phyloP scores from a whole-genome alignment of 2,888 invertebrate genomes.

The Pollenia angustigena region DNA sequence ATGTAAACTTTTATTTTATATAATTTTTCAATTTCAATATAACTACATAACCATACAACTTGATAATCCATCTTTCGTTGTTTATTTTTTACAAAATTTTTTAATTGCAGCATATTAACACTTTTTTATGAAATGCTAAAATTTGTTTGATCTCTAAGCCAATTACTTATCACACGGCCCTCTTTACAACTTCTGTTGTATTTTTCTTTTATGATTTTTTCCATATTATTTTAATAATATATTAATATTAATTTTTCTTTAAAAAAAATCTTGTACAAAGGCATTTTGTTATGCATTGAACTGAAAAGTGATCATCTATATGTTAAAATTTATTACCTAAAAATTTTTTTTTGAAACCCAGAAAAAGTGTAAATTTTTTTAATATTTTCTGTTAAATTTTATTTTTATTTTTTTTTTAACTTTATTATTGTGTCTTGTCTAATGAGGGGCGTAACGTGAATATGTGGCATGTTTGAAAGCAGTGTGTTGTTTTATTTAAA shows the following conservation, averaged over 20 bases:
- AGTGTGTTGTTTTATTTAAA: conserved; percentile 57
- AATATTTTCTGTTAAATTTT: conserved; percentile 15
- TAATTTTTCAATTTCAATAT: no score
- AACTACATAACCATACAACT: no score
- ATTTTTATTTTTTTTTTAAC: conserved; percentile 19
- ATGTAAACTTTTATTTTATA: no score
- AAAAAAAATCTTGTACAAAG: conserved; percentile 65
- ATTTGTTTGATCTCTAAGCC: not conserved
- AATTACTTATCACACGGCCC: conserved; percentile 19
- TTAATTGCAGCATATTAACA: not conserved
- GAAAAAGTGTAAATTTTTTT: not conserved
- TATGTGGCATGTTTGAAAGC: conserved; percentile 70
- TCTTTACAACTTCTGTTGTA: not conserved
- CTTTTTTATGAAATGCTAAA: not conserved
- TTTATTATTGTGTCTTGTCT: conserved; percentile 63
- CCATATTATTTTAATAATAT: conserved; percentile 11
- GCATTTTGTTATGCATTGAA: conserved; percentile 66
- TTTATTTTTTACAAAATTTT: not conserved
- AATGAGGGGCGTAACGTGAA: conserved; percentile 72
- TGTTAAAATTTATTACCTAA: conserved; percentile 20
- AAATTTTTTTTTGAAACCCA: not conserved
- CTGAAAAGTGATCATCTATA: conserved; percentile 39
- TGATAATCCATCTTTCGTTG: no score
- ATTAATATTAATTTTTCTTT: conserved; percentile 8
- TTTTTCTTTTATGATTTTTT: not conserved